Evolutionary conservation across 2,797 vertebrate species (phyloP).

Genomic region (Tolypeutes matacus): DNA sequence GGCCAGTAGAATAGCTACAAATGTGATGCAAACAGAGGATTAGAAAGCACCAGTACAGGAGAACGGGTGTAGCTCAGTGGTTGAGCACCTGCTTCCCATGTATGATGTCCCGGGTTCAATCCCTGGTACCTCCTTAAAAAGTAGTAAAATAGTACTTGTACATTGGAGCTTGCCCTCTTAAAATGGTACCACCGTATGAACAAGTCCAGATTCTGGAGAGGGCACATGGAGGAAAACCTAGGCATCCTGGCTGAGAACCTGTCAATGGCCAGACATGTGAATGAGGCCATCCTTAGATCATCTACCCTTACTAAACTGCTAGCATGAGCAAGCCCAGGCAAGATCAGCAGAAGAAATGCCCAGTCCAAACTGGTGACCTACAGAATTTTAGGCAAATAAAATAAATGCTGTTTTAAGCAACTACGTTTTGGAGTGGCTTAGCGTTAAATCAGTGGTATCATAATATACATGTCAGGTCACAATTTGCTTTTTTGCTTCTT

Average conservation of each 20-base stretch:
- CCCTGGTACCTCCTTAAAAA: no score
- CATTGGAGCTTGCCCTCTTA: no score
- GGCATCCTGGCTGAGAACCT: not conserved
- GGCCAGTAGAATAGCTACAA: conserved; percentile 2
- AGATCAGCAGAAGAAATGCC: conserved; percentile 7
- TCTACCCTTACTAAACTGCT: not conserved
- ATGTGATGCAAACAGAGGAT: not conserved
- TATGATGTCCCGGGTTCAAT: no score
- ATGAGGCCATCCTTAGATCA: no score
- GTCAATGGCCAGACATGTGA: not conserved
- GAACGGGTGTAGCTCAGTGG: no score
- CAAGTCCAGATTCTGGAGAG: conserved; percentile 30
- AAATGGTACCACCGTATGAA: conserved; percentile 3
- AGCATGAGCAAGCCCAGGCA: not conserved
- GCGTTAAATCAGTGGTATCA: not conserved
- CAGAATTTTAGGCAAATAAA: not conserved
- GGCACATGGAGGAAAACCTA: not conserved
- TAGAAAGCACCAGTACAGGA: not conserved
- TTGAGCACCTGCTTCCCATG: no score
- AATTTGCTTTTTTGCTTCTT: not conserved
- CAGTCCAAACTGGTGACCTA: not conserved
- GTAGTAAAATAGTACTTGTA: not conserved
- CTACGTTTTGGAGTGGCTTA: not conserved
- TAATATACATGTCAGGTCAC: not conserved
- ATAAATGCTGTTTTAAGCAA: no score